A percentile compares a stretch with the other conserved stretches of the same genome.
These are phyloP conservation scores for Macropodus opercularis DNA, from an alignment of 2,797 vertebrate genomes.

Conservation along the genomic window DNA sequence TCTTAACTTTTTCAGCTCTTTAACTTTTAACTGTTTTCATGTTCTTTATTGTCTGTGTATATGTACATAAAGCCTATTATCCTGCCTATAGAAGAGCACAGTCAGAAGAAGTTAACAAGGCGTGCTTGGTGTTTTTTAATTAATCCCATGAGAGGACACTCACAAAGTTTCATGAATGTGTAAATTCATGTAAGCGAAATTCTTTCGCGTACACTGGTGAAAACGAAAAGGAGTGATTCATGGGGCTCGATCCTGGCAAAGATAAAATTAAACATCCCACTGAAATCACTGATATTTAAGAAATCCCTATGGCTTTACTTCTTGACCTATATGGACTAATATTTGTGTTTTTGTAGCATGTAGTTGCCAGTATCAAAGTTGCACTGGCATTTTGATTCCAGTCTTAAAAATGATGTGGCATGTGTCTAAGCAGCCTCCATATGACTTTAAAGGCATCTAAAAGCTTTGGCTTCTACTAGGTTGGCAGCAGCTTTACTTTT, in stretches of 20 bases:
- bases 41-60: constrained; percentile 12
- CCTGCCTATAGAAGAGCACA: constrained; percentile 25
- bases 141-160: constrained; percentile 37
- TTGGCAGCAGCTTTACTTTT: constrained; percentile 43
- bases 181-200: constrained; percentile 47
- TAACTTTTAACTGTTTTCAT: constrained; percentile 20
- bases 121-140: constrained; percentile 33
- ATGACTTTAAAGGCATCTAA: constrained; percentile 22
- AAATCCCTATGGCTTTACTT: constrained; percentile 34
- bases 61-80: constrained; percentile 21
- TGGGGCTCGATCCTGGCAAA: constrained; percentile 21
- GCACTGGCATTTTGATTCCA: constrained; percentile 30
- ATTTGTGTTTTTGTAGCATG: constrained; percentile 38
- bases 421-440: constrained; percentile 13
- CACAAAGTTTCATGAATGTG: constrained; percentile 41
- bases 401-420: constrained; percentile 25
- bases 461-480: constrained; percentile 32
- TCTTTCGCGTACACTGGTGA: too few relatives aligned
- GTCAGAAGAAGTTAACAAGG: constrained; percentile 36
- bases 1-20: constrained; percentile 10
- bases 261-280: constrained; percentile 29
- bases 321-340: constrained; percentile 31
- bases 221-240: constrained; percentile 54
- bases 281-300: constrained; percentile 46
- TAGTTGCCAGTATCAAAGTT: constrained; percentile 42